Base-by-base conservation (phyloP, 1,140 invertebrate genomes). In the Apocrypta bakeri region DNA sequence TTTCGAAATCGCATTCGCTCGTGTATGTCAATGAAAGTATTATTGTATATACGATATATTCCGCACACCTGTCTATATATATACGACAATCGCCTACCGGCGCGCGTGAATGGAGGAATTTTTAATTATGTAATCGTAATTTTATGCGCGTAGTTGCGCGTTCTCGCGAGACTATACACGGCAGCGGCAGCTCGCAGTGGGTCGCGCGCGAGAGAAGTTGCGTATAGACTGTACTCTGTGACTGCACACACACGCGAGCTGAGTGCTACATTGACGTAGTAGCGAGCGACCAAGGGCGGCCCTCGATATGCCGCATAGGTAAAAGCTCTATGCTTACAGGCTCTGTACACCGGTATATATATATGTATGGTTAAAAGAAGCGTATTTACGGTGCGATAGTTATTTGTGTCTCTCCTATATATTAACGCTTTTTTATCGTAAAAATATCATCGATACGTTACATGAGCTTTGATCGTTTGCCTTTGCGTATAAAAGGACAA, bases 71-170 rank as follows among this genome's bases (percentile, higher is more conserved):
- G 33, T 37, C 3, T 29, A 21, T 31, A 71, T 71, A 12, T 25
- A n/a, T 24, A 25, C 21, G 17, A n/a, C n/a, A 2, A 24, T 4
- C 9, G 64, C 9, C n/a, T 25, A 66, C n/a, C 17, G 4, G 64
- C 64, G 64, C 25, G 64, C 64, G 64, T 71, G 68, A 71, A 71
- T 71, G 31, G 68, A 71, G 68, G 68, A 63, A 77, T 77, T 66
- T 66, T 37, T 40, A 77, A 77, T 77, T 77, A 66, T 66, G 61
- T 66, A 77, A 77, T 64, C 14, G 33, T 64, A 37, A 66, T 77
- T 40, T 64, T 69, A 48, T 64, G 21, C 48, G 33, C 48, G 48
- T 56, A 56, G 48, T 56, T 56, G 48, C 48, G 48, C 48, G 33
- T 9, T 1, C 48, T 56, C 42, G 48, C 14, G 48, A 56, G 48